Base-by-base conservation (phyloP, 2,888 invertebrate genomes). In the Dryadula phaetusa region DNA sequence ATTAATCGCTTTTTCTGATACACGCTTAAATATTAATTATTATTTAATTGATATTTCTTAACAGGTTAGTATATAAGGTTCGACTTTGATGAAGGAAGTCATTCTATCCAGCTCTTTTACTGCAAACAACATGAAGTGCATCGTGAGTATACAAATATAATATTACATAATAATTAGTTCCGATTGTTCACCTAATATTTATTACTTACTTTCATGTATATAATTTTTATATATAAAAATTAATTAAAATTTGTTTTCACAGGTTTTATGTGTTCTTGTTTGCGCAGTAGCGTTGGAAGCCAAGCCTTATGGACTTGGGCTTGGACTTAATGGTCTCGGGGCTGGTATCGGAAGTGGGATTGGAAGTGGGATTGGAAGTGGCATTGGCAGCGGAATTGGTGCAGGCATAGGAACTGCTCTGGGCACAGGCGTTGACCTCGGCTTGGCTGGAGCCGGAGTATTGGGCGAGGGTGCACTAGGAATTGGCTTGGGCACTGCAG, bases 61-160 rank as follows among this genome's bases (percentile, higher is more conserved):
- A 53, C 25, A 54, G 8, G 8, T 44, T 3, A 42, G 18, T 66
- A 66, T 66, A 66, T 62, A 66, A 54, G 25, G 18, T 16, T 25
- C 8, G 47, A 18, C 25, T 46, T 16, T 16, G 14, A 16, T 16
- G 12, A 53, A 3, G 8, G 18, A 37, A 53, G 8, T 20, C 10
- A 34, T 34, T 62, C 53, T 10, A 56, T 34, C 25, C 25, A 1
- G 12, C 7, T 8, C 25, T 18, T 14, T 3, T 3, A 34, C 46
- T 53, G 44, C 56, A n/a, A 20, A 8, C 54, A 67, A 44, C 46
- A 70, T 69, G 71, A 70, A 67, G 56, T 60, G 20, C 28, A 40
- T 70, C 49, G 71, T 67, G 18, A 64, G 64, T 58, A 64, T 53
- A 62, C 12, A 10, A 25, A 40, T 8, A 14, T n/a, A 58, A 42